These are phyloP conservation scores for Drosophila takahashii DNA, from an alignment of 1,140 invertebrate genomes.

Conservation along the genomic window DNA sequence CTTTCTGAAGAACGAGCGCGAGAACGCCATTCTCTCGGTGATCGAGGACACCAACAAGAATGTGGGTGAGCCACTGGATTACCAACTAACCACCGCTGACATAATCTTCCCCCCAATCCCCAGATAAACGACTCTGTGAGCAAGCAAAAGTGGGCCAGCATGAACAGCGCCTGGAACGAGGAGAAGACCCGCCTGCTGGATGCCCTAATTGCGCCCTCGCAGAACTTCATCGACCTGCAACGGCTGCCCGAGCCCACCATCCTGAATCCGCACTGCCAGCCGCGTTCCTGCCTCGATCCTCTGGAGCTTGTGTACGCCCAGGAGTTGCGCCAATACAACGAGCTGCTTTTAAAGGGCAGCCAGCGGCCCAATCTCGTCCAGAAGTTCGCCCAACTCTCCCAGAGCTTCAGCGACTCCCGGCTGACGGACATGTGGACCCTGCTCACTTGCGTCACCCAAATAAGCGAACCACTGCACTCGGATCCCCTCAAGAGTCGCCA, in stretches of 20 bases:
- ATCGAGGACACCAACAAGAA: conserved; percentile 95
- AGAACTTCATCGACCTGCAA: conserved; percentile 92
- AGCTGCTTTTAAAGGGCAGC: conserved; percentile 90
- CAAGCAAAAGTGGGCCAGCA: conserved; percentile 92
- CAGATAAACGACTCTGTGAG: conserved; percentile 89
- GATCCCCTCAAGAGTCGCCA: conserved; percentile 90
- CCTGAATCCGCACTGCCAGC: conserved; percentile 85
- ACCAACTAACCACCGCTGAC: not conserved
- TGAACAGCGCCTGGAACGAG: conserved; percentile 94
- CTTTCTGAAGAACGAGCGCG: conserved; percentile 96
- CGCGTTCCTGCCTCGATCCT: conserved; percentile 80
- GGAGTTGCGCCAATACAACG: conserved; percentile 94
- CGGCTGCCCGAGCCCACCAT: conserved; percentile 89
- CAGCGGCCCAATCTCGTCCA: conserved; percentile 90
- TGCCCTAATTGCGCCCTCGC: conserved; percentile 93
- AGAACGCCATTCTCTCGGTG: conserved; percentile 95
- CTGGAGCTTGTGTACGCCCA: conserved; percentile 93
- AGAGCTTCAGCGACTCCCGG: conserved; percentile 93
- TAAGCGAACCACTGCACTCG: conserved; percentile 85
- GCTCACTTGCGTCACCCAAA: conserved; percentile 85
- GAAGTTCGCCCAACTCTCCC: conserved; percentile 90
- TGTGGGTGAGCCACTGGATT: conserved; percentile 86
- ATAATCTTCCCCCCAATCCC: conserved; percentile 46
- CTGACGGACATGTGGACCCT: conserved; percentile 95
- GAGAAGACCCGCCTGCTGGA: conserved; percentile 95